phyloP scores from a whole-genome alignment of 2,113 vertebrate genomes.

The Trochalopteron elliotii region DNA sequence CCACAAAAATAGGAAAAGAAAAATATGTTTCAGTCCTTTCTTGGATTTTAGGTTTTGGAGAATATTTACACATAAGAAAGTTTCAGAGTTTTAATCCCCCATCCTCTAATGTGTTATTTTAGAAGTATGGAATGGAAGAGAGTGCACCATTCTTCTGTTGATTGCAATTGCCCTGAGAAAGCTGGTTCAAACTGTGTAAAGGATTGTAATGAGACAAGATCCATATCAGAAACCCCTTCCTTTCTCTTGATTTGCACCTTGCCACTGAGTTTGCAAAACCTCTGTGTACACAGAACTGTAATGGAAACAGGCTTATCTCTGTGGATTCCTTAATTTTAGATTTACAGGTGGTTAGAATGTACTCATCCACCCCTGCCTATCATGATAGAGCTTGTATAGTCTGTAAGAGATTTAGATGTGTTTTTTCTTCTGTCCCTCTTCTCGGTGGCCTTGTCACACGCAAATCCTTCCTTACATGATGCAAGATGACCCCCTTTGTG shows the following conservation, averaged over 20 bases:
- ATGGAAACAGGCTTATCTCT: neutral
- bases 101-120: neutral
- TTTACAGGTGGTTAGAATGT: neutral
- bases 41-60: slow-evolving; percentile 31
- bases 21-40: slow-evolving; percentile 39
- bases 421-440: neutral
- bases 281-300: neutral
- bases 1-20: slow-evolving; percentile 57
- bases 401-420: neutral
- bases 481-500: neutral
- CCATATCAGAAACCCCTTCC: neutral
- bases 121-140: neutral
- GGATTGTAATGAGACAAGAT: neutral
- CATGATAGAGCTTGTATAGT: neutral
- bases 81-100: neutral
- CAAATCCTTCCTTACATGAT: neutral
- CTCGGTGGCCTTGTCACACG: neutral
- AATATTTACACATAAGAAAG: neutral
- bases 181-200: neutral
- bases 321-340: neutral
- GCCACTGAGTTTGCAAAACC: neutral
- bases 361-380: neutral
- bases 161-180: neutral
- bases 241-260: neutral
- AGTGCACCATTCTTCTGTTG: neutral